Evolutionary conservation across 2,888 invertebrate genomes (phyloP).

Genomic region (Calameuta filiformis): DNA sequence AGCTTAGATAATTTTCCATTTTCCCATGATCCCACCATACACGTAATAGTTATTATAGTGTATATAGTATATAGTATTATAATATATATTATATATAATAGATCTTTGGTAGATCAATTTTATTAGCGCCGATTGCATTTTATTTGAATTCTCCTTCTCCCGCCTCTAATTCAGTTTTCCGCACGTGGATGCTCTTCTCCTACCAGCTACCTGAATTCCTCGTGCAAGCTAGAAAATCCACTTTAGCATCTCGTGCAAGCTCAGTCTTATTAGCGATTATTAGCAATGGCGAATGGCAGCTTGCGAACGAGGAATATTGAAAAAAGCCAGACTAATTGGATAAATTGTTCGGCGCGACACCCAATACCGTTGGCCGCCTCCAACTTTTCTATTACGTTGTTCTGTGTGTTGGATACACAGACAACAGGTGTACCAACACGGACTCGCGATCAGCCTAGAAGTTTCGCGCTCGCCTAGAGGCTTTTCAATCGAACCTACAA

Average conservation of each 20-base stretch:
- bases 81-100: too few species aligned
- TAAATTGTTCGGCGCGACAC: background rate
- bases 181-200: background rate
- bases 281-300: background rate
- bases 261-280: background rate
- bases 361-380: background rate
- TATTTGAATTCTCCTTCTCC: background rate
- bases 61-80: too few species aligned
- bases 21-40: background rate
- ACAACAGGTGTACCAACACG: background rate
- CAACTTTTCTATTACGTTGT: background rate
- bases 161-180: background rate
- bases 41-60: background rate
- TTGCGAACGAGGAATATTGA: background rate
- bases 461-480: too few species aligned
- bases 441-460: background rate
- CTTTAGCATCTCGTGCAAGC: background rate
- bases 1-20: background rate
- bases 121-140: background rate
- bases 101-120: background rate
- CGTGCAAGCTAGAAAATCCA: background rate
- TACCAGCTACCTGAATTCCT: background rate
- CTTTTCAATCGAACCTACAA: too few species aligned
- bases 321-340: conserved; percentile 1
- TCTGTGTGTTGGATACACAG: background rate